phyloP scores from a whole-genome alignment of 2,888 invertebrate species.

The Amiota communis region DNA sequence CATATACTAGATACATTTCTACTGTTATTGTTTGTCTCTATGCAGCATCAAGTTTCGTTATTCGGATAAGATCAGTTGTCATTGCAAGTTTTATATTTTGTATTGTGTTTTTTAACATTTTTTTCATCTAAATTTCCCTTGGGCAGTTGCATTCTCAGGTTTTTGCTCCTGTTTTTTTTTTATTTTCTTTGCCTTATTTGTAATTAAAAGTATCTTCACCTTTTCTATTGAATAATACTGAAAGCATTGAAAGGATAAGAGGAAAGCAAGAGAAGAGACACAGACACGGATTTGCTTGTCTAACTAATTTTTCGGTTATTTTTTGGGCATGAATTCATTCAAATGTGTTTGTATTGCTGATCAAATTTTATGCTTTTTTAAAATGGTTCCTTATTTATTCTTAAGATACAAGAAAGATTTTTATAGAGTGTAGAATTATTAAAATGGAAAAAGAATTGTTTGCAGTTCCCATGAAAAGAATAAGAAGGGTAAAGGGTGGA shows the following conservation, averaged over 20 bases:
- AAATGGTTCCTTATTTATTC: background rate
- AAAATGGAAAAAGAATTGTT: no score
- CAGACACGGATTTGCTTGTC: background rate
- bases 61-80: constrained; percentile 27
- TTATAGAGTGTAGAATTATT: no score
- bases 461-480: no score
- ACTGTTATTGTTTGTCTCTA: no score
- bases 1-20: no score
- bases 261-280: no score
- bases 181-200: background rate
- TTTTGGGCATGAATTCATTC: background rate
- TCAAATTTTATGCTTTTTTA: constrained; percentile 1
- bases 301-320: constrained; percentile 3
- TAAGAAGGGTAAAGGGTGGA: no score
- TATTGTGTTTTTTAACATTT: background rate
- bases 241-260: background rate
- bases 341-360: constrained; percentile 19
- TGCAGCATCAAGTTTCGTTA: constrained; percentile 2
- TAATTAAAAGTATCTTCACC: constrained; percentile 17
- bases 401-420: no score
- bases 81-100: background rate
- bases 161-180: constrained; percentile 5
- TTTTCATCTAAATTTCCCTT: background rate
- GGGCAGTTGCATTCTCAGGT: background rate
- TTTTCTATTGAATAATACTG: background rate